Conservation (phyloP, 2,113 vertebrate genomes). For the Zosterops lateralis region DNA sequence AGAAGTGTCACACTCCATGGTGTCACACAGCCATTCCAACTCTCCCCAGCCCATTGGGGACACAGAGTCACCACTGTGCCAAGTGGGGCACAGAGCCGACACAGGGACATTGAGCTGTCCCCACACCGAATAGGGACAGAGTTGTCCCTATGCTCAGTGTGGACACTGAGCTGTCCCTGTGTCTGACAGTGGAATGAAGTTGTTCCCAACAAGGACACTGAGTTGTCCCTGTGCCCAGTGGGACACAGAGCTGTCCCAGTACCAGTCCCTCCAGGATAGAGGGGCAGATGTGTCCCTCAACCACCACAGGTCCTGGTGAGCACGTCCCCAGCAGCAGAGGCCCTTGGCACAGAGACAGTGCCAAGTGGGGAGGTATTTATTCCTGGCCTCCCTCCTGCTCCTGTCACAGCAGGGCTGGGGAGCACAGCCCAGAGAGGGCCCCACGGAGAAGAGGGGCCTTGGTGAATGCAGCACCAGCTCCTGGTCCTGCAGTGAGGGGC, state of each 20-base stretch:
- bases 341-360: background rate
- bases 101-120: background rate
- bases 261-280: background rate
- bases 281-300: background rate
- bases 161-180: background rate
- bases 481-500: background rate
- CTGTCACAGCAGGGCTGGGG: background rate
- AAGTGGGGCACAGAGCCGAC: background rate
- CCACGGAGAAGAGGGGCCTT: conserved; percentile 2
- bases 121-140: background rate
- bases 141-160: background rate
- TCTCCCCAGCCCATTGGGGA: background rate
- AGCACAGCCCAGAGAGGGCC: background rate
- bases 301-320: background rate
- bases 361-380: fast-evolving
- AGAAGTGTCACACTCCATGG: fast-evolving
- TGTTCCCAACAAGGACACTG: background rate
- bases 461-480: background rate
- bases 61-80: background rate
- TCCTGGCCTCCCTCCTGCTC: background rate
- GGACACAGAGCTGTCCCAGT: background rate
- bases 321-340: fast-evolving
- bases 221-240: background rate
- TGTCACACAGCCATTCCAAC: background rate
- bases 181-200: background rate